Evolutionary conservation across 2,797 vertebrate species (phyloP).

Genomic region (Enoplosus armatus): DNA sequence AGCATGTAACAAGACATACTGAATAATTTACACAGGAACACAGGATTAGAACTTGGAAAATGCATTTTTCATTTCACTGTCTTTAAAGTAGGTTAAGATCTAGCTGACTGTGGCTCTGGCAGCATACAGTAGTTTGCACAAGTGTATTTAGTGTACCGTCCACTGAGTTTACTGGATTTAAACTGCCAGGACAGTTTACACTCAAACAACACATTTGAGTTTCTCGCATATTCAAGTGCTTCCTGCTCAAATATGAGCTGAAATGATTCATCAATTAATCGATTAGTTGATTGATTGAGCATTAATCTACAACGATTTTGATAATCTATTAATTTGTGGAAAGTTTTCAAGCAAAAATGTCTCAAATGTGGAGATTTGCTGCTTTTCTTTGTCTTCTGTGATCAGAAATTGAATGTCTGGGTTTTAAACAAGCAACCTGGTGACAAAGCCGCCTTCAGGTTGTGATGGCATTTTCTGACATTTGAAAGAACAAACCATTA

Average conservation of each 20-base stretch:
- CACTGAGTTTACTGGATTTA: not conserved
- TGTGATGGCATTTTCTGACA: not conserved
- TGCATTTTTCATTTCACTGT: constrained; percentile 5
- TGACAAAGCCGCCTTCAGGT: not conserved
- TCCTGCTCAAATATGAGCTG: not conserved
- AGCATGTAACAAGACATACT: not conserved
- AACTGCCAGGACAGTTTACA: not conserved
- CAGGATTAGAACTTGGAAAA: not conserved
- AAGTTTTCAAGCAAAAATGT: not conserved
- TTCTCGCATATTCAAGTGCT: not conserved
- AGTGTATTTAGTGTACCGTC: not conserved
- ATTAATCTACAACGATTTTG: not conserved
- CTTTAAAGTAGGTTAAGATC: not conserved
- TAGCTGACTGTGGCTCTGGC: not conserved
- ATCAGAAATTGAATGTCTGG: not conserved
- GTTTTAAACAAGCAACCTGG: not conserved
- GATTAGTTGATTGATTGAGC: not conserved
- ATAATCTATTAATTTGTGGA: not conserved
- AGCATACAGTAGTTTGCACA: not conserved
- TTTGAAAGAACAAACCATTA: not conserved
- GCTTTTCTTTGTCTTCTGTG: not conserved
- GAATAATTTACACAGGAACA: not conserved
- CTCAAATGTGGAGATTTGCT: not conserved
- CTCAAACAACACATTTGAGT: not conserved
- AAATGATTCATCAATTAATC: not conserved